Base-by-base conservation (phyloP, 2,797 vertebrate species). In the Lycodopsis pacificus region DNA sequence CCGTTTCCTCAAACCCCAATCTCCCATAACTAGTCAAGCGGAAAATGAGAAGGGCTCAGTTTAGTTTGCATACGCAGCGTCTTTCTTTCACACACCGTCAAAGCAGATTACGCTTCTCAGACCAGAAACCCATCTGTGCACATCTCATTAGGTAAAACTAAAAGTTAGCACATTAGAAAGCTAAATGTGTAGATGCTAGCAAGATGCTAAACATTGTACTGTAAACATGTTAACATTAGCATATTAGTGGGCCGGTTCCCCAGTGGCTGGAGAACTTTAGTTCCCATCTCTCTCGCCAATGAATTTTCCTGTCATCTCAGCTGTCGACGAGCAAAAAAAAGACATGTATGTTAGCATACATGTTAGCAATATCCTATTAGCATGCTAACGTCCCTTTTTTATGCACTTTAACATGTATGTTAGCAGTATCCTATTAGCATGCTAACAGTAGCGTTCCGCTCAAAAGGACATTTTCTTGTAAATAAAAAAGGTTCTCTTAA, bases 21-120 rank as follows among this genome's bases (percentile, higher is more conserved):
- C 83, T 79, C 72, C 62, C 71, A 83, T 76, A 82, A 84, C 71
- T 58, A 83, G 82, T 77, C 88, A 83, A 76, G 92, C 67, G 19
- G 82, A 63, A 93, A 94, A 94, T 92, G 91, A 89, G 83, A 91
- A 76, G 46, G 32, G 2, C 79, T 88, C 71, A 22, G 49, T 76
- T 82, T 25, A 64, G 59, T 58, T 27, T 49, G 76, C 63, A 78
- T n/a, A 32, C 65, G 36, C 10, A 59, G 25, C 13, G 19, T 19
- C 2, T 40, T 44, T 30, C 58, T 46, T 27, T 73, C 67, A 51
- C 65, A 70, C 63, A 12, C 11, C 63, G 68, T 76, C 75, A 58
- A 44, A 62, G 75, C 12, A 59, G 48, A 81, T 68, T 51, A 82
- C 0, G 1, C 56, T 32, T 59, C 73, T 36, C 13, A 25, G 70